Evolutionary conservation across 2,797 vertebrate species (phyloP).

Genomic region (Melanotaenia boesemani): DNA sequence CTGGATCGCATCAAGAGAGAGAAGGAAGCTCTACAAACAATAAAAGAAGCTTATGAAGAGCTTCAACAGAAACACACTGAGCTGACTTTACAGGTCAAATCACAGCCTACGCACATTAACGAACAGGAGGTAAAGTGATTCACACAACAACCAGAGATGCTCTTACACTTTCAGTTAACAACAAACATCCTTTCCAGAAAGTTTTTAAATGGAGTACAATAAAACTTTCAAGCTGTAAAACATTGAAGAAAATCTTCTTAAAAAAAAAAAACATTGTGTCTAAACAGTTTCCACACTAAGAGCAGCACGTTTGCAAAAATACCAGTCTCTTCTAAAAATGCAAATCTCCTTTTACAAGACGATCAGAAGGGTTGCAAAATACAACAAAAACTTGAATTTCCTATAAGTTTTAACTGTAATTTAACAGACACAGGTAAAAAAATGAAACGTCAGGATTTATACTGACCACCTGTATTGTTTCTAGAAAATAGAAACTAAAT

Average conservation of each 20-base stretch:
- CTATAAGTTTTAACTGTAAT: too few species aligned
- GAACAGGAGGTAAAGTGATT: conserved; percentile 73
- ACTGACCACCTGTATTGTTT: neutral
- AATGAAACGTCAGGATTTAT: neutral
- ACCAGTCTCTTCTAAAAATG: neutral
- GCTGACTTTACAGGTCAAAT: conserved; percentile 57
- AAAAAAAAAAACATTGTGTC: too few species aligned
- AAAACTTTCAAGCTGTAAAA: neutral
- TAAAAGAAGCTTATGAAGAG: conserved; percentile 72
- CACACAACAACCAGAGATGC: too few species aligned
- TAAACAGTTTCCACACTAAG: too few species aligned
- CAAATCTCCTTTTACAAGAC: neutral
- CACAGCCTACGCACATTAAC: conserved; percentile 54
- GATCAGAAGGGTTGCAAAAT: too few species aligned
- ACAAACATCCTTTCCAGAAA: neutral
- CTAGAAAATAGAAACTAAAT: neutral
- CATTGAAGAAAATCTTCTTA: neutral
- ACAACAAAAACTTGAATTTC: too few species aligned
- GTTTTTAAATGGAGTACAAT: neutral
- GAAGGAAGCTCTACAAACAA: conserved; percentile 74
- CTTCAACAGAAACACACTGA: conserved; percentile 73
- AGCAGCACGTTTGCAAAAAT: neutral
- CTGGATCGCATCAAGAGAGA: conserved; percentile 70
- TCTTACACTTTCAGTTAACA: too few species aligned
- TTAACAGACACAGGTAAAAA: too few species aligned